Percentiles rank a stretch among this genome's conserved stretches.
Evolutionary conservation across 1,140 invertebrate species (phyloP).

Genomic region (Holotrichia oblita): DNA sequence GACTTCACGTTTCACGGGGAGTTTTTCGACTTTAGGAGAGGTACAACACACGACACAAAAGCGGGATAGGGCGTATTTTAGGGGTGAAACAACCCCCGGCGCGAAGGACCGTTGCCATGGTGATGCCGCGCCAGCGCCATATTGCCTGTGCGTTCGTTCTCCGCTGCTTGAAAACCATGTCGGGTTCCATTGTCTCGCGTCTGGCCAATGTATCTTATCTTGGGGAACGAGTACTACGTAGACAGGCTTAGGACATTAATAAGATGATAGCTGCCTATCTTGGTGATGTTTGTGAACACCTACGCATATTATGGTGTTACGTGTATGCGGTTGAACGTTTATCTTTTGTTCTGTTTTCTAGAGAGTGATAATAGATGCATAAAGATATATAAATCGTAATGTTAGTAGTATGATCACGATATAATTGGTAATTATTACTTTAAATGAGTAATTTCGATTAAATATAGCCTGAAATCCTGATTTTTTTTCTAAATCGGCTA

Average conservation of each 20-base stretch:
- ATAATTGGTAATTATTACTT: too few relatives aligned
- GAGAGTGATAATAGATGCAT: too few relatives aligned
- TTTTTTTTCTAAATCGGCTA: too few relatives aligned
- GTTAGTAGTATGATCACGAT: too few relatives aligned
- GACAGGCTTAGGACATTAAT: conserved; percentile 38
- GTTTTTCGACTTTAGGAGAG: conserved; percentile 19
- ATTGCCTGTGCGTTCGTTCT: conserved; percentile 45
- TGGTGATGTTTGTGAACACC: conserved; percentile 23
- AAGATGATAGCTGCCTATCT: conserved; percentile 24
- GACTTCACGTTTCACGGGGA: conserved; percentile 18
- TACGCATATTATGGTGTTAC: conserved; percentile 17
- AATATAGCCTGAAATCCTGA: too few relatives aligned
- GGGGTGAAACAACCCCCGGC: conserved; percentile 47
- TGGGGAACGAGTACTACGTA: conserved; percentile 25
- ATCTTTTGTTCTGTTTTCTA: not conserved
- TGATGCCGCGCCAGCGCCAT: conserved; percentile 49
- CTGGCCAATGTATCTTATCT: conserved; percentile 36
- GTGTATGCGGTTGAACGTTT: not conserved
- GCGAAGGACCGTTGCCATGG: conserved; percentile 51
- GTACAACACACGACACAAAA: conserved; percentile 13
- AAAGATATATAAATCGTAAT: too few relatives aligned
- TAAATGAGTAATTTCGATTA: too few relatives aligned
- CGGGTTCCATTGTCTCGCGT: conserved; percentile 47
- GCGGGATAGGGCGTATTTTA: conserved; percentile 38
- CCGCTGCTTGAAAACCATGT: conserved; percentile 37